These are phyloP conservation scores for Andrena haemorrhoa DNA, from an alignment of 2,888 invertebrate genomes.

Conservation along the genomic window DNA sequence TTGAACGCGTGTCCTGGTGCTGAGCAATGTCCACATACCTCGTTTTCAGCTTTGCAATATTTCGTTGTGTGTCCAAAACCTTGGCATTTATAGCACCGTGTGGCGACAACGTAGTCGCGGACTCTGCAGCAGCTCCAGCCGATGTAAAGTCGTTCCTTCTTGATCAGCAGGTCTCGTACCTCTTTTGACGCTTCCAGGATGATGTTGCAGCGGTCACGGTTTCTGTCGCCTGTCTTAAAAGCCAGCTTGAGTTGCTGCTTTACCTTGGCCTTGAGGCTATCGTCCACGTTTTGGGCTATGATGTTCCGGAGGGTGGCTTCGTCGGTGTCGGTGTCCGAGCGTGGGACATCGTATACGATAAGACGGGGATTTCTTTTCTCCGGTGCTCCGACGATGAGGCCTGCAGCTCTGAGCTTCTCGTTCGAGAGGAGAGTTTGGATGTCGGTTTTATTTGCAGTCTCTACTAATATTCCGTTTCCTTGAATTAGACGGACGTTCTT, in stretches of 20 bases:
- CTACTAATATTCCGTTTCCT: constrained; percentile 30
- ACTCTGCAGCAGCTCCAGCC: no score
- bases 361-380: constrained; percentile 1
- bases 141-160: no score
- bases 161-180: neutral
- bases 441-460: constrained; percentile 18
- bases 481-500: constrained; percentile 15
- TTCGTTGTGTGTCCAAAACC: constrained; percentile 22
- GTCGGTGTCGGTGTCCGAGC: no score
- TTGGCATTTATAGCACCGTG: constrained; percentile 34
- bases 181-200: neutral
- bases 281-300: constrained; percentile 3
- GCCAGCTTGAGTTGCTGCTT: neutral
- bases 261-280: neutral
- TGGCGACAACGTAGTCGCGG: constrained; percentile 10
- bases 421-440: neutral
- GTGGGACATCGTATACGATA: constrained; percentile 2
- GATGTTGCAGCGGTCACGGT: neutral
- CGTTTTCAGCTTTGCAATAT: neutral
- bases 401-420: neutral
- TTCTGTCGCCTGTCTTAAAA: neutral
- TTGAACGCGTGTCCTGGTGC: no score
- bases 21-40: constrained; percentile 2
- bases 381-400: constrained; percentile 1
- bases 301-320: neutral